A percentile compares a stretch with the other conserved stretches of the same genome.
These are phyloP conservation scores for Andrena fulva DNA, from an alignment of 2,888 invertebrate species.

Conservation along the genomic window DNA sequence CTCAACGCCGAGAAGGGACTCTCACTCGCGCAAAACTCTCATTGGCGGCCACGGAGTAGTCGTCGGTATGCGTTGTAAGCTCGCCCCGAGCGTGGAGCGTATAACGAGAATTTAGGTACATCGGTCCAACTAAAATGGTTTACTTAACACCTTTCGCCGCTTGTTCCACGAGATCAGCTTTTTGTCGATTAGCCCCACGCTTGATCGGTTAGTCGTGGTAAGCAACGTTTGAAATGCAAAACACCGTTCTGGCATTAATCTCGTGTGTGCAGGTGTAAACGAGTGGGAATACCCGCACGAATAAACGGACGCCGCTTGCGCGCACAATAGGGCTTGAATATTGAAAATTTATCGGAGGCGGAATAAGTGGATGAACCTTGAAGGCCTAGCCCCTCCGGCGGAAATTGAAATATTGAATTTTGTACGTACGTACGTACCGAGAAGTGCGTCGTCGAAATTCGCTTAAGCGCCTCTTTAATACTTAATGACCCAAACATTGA, in stretches of 20 bases:
- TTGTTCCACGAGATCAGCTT: conserved; percentile 19
- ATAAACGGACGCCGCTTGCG: conserved; percentile 18
- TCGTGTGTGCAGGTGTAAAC: conserved; percentile 44
- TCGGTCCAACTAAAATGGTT: conserved; percentile 3
- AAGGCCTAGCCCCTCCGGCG: conserved; percentile 39
- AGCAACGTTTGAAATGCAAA: conserved; percentile 60
- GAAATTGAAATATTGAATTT: conserved; percentile 60
- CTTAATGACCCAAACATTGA: conserved; percentile 34
- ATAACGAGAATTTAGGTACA: not conserved
- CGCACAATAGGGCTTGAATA: conserved; percentile 54
- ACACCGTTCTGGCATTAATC: conserved; percentile 47
- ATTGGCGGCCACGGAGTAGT: too few species aligned
- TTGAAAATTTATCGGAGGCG: conserved; percentile 58
- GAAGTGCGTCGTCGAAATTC: conserved; percentile 28
- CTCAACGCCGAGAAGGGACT: too few species aligned
- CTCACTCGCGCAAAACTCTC: too few species aligned
- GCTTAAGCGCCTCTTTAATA: conserved; percentile 31
- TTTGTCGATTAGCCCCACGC: conserved; percentile 43
- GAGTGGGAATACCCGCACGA: conserved; percentile 37
- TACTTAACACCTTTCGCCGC: not conserved
- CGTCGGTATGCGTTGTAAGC: too few species aligned
- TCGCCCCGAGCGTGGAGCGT: too few species aligned
- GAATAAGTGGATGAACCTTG: conserved; percentile 57
- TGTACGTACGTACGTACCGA: conserved; percentile 15
- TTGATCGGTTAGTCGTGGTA: conserved; percentile 19